phyloP scores from a whole-genome alignment of 37 sponge, comb jelly and placozoan species.

The Petrosia ficiformis region DNA sequence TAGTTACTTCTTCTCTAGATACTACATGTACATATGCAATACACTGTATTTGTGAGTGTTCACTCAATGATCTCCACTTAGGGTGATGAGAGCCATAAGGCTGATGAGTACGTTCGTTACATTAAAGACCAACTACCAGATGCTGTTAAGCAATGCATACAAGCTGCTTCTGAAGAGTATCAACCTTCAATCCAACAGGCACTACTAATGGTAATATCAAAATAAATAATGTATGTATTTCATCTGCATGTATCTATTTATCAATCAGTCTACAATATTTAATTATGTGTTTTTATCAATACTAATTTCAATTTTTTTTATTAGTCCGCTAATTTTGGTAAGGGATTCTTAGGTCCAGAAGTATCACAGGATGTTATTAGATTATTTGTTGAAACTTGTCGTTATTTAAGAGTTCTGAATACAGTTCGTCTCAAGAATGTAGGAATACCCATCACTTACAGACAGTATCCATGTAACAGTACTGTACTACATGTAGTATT shows the following conservation, averaged over 20 bases:
- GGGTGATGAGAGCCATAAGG: constrained; percentile 91
- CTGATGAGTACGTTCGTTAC: constrained; percentile 91
- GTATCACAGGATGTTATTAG: constrained; percentile 46
- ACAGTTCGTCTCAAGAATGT: constrained; percentile 55
- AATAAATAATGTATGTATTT: no score
- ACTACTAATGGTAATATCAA: constrained; percentile 82
- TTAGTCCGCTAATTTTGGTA: constrained; percentile 73
- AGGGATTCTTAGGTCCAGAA: constrained; percentile 78
- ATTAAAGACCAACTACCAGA: constrained; percentile 77
- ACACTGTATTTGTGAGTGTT: not conserved
- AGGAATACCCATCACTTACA: constrained; percentile 84
- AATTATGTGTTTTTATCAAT: not conserved
- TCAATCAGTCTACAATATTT: not conserved
- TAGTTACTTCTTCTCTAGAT: not conserved
- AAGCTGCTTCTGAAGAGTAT: constrained; percentile 85
- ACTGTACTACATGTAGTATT: not conserved
- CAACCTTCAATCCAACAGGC: constrained; percentile 76
- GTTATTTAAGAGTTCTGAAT: constrained; percentile 87
- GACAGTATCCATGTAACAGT: constrained; percentile 76
- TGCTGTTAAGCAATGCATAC: constrained; percentile 91
- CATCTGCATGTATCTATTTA: no score
- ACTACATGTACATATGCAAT: no score
- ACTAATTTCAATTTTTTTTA: constrained; percentile 9
- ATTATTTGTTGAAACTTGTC: constrained; percentile 54
- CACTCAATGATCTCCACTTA: not conserved